phyloP scores from a whole-genome alignment of 1,140 invertebrate genomes.

The Lycorma delicatula region DNA sequence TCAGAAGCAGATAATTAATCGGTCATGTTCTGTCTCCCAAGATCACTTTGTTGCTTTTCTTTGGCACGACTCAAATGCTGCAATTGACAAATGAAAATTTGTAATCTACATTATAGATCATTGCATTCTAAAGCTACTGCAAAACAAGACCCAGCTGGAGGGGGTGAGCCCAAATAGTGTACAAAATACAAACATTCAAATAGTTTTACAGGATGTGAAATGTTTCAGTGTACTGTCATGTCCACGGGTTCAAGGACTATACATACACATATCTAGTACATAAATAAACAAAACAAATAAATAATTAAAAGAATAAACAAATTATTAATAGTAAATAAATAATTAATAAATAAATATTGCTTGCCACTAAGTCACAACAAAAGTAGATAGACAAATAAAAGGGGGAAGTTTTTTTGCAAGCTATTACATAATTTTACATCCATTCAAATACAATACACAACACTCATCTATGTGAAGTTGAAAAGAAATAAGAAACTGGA shows the following conservation, averaged over 20 bases:
- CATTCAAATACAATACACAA: slow-evolving; percentile 3
- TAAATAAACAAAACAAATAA: too few relatives aligned
- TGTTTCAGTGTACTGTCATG: background rate
- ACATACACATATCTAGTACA: slow-evolving; percentile 3
- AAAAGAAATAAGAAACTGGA: background rate
- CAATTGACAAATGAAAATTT: slow-evolving; percentile 1
- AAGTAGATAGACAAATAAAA: background rate
- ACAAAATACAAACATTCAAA: slow-evolving; percentile 3
- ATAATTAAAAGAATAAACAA: too few relatives aligned
- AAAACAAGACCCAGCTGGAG: background rate
- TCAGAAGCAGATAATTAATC: too few relatives aligned
- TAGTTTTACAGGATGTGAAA: background rate
- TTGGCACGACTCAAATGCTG: background rate
- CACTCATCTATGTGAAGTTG: slow-evolving; percentile 5
- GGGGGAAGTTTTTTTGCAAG: slow-evolving; percentile 1
- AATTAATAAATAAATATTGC: background rate
- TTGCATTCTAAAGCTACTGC: slow-evolving; percentile 3
- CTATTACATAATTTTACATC: slow-evolving; percentile 1
- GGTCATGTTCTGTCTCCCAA: too few relatives aligned
- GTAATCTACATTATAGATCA: too few relatives aligned
- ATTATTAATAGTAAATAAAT: too few relatives aligned
- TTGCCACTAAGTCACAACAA: slow-evolving; percentile 4
- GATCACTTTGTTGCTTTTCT: too few relatives aligned
- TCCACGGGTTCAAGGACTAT: slow-evolving; percentile 3
- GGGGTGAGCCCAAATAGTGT: slow-evolving; percentile 1